phyloP scores from a whole-genome alignment of 2,888 invertebrate genomes.

The Catotricha subobsoleta region DNA sequence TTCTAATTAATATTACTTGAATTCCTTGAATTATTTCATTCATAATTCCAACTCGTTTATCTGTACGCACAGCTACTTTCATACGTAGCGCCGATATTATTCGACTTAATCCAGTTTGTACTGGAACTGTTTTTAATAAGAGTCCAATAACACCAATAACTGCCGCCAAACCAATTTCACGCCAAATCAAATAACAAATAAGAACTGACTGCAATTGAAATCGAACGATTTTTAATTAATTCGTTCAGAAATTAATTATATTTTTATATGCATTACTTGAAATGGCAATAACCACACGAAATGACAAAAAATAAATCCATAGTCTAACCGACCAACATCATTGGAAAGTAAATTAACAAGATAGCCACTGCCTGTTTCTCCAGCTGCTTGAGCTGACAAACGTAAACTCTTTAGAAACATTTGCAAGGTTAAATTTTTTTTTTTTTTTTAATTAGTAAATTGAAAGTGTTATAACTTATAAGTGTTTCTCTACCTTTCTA shows the following conservation, averaged over 20 bases:
- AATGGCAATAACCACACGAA: slow-evolving; percentile 78
- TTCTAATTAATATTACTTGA: slow-evolving; percentile 43
- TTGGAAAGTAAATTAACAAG: slow-evolving; percentile 86
- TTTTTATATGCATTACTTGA: slow-evolving; percentile 22
- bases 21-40: slow-evolving; percentile 88
- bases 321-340: slow-evolving; percentile 83
- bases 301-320: slow-evolving; percentile 64
- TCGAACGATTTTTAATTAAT: slow-evolving; percentile 17
- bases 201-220: slow-evolving; percentile 27
- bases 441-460: not conserved
- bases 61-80: slow-evolving; percentile 69
- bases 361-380: slow-evolving; percentile 65
- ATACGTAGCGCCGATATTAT: slow-evolving; percentile 35
- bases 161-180: slow-evolving; percentile 51
- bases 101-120: slow-evolving; percentile 42
- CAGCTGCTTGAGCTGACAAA: slow-evolving; percentile 49
- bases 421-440: not conserved
- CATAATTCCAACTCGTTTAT: slow-evolving; percentile 81
- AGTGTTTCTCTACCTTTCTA: slow-evolving; percentile 36
- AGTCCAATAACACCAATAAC: slow-evolving; percentile 63
- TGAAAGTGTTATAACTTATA: not conserved
- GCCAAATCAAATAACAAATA: slow-evolving; percentile 62
- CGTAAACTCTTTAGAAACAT: slow-evolving; percentile 39
- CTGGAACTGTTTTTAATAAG: slow-evolving; percentile 59
- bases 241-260: not conserved